Percentiles rank a stretch among this genome's conserved stretches.
Evolutionary conservation across 2,113 vertebrate genomes (phyloP).

Genomic region (Pygoscelis antarcticus): DNA sequence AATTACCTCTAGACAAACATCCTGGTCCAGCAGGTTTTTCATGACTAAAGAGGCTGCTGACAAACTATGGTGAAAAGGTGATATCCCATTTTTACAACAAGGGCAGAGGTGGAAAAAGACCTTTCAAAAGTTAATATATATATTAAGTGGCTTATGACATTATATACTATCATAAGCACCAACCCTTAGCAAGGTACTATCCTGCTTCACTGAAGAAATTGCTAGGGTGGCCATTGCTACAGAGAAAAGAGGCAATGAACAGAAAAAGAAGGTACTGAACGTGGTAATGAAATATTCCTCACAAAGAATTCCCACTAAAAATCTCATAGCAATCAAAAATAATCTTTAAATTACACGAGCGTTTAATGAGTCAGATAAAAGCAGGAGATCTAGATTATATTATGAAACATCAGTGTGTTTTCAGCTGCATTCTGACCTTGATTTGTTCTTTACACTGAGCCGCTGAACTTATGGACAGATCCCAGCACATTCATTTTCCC

Average conservation of each 20-base stretch:
- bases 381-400: neutral
- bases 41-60: neutral
- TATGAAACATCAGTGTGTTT: conserved; percentile 4
- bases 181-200: neutral
- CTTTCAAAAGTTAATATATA: neutral
- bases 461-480: conserved; percentile 73
- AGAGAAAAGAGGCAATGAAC: neutral
- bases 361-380: conserved; percentile 49
- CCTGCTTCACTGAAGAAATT: neutral
- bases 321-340: neutral
- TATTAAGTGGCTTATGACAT: neutral
- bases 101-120: neutral
- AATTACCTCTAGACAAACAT: neutral
- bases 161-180: neutral
- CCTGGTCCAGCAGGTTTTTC: neutral
- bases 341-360: conserved; percentile 23
- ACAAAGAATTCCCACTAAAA: neutral
- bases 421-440: conserved; percentile 75
- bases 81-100: neutral
- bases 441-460: conserved; percentile 69
- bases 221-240: neutral
- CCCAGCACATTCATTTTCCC: conserved; percentile 76
- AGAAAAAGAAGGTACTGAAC: neutral
- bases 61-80: neutral
- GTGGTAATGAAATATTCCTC: neutral